Evolutionary conservation across 2,888 invertebrate genomes (phyloP).

Genomic region (Euphydryas editha): DNA sequence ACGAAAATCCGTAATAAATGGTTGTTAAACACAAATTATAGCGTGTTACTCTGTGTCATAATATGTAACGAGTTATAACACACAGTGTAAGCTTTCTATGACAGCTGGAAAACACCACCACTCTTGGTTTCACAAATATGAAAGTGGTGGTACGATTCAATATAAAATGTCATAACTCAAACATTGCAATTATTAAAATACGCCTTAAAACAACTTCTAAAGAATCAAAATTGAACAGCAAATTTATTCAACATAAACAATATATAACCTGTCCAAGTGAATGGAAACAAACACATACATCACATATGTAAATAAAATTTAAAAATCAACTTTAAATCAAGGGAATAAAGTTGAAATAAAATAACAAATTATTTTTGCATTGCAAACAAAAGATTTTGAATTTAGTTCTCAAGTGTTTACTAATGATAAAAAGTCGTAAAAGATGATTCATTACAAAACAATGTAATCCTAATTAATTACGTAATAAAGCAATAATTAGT

Average conservation of each 20-base stretch:
- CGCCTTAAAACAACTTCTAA: constrained; percentile 15
- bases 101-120: constrained; percentile 41
- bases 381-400: constrained; percentile 37
- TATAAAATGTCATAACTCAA: constrained; percentile 22
- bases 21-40: background rate
- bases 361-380: constrained; percentile 9
- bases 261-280: constrained; percentile 30
- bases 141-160: constrained; percentile 44
- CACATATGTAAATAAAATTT: background rate
- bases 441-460: constrained; percentile 35
- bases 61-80: constrained; percentile 18
- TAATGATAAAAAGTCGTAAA: constrained; percentile 36
- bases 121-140: constrained; percentile 53
- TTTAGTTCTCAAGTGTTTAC: constrained; percentile 39
- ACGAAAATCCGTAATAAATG: background rate
- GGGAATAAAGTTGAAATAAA: constrained; percentile 12
- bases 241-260: background rate
- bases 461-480: constrained; percentile 33
- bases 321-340: constrained; percentile 18
- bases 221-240: constrained; percentile 9
- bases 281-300: constrained; percentile 45
- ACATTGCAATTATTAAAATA: background rate
- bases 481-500: constrained; percentile 35
- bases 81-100: constrained; percentile 42
- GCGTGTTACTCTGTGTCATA: constrained; percentile 14